A percentile compares a stretch with the other conserved stretches of the same genome.
Evolutionary conservation across 2,888 invertebrate genomes (phyloP).

Genomic region (Sepioteuthis lessoniana): DNA sequence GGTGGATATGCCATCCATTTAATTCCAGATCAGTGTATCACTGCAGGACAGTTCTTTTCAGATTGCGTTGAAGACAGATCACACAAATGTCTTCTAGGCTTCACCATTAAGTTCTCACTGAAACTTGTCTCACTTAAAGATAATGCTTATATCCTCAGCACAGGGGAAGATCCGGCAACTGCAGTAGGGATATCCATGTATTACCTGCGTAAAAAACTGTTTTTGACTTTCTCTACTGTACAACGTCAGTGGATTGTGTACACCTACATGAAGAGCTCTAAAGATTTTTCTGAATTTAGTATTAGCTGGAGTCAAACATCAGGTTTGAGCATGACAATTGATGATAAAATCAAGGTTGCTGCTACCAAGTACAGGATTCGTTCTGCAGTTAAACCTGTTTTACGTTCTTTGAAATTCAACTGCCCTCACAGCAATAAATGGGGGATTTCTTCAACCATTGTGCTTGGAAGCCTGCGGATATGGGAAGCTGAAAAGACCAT

Average conservation of each 20-base stretch:
- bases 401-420: background rate
- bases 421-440: background rate
- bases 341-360: background rate
- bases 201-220: conserved; percentile 51
- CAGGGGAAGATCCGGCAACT: conserved; percentile 50
- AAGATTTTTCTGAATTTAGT: background rate
- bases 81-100: conserved; percentile 53
- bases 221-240: conserved; percentile 52
- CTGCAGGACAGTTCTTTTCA: conserved; percentile 54
- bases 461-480: background rate
- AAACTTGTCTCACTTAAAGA: conserved; percentile 53
- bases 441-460: background rate
- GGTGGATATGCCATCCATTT: conserved; percentile 51
- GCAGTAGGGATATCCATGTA: conserved; percentile 54
- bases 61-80: conserved; percentile 50
- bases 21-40: conserved; percentile 50
- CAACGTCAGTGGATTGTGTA: conserved; percentile 53
- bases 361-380: background rate
- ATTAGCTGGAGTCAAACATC: conserved; percentile 42
- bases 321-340: background rate
- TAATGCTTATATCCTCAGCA: conserved; percentile 53
- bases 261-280: background rate
- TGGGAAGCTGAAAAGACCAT: background rate
- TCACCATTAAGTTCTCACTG: conserved; percentile 54
- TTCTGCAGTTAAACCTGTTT: background rate